Base-by-base conservation (phyloP, 2,888 invertebrate genomes). In the Heliconius erato region DNA sequence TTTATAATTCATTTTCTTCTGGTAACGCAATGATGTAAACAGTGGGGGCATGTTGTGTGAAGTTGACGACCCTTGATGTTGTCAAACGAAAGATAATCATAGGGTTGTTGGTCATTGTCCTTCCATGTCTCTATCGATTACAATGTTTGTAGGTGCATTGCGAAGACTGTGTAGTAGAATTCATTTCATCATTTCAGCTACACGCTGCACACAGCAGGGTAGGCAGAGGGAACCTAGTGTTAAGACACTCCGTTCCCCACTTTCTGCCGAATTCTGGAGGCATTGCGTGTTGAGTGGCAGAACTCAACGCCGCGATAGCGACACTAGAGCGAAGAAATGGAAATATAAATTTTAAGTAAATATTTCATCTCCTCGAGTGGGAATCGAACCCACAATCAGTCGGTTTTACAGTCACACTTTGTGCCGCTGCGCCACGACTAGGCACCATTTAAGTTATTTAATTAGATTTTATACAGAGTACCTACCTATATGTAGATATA, bases 31-130 rank as follows among this genome's bases (percentile, higher is more conserved):
- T 79, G 74, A 80, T 79, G 80, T 79, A 82, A 84, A 74, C 80
- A 82, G 65, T 44, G 44, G 80, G 59, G 80, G 35, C 79, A 26
- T 54, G 71, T 54, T 49, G 40, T 69, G 40, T 63, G 54, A 32
- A 54, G 23, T 74, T 81, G 40, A 40, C 40, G 40, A 40, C 82
- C 92, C 91, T 92, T 91, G 91, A 85, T 88, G 85, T 87, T 88
- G 88, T 89, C 86, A 88, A 87, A 87, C 87, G 89, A 89, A 85
- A 85, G 84, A 89, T 90, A 90, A 89, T 90, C 89, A 91, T 89
- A 89, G 94, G 94, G 92, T 78, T 89, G 91, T 86, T 90, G 92
- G 92, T 90, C 93, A 88, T 93, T 93, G 93, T 91, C 93, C 95
- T 92, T 91, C 91, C 92, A 90, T 88, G 87, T 82, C 87, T 89